Evolutionary conservation across 2,797 vertebrate genomes (phyloP).

Genomic region (Argentina silus): DNA sequence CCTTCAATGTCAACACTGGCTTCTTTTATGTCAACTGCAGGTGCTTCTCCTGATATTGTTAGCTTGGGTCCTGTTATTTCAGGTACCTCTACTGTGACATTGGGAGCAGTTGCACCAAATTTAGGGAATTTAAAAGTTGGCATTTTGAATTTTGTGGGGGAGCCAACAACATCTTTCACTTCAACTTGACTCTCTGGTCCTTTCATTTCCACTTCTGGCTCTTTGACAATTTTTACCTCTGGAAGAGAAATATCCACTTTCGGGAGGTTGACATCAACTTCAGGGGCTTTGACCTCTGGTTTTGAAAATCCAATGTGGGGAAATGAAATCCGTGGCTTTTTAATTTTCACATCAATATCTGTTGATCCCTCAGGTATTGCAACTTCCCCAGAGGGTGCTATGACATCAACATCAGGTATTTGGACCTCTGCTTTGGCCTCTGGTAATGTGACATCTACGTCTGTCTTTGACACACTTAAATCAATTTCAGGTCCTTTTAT

Average conservation of each 20-base stretch:
- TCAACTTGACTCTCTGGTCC: constrained; percentile 3
- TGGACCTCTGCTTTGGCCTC: constrained; percentile 23
- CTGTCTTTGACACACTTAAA: constrained; percentile 20
- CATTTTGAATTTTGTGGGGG: no score
- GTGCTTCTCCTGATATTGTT: constrained; percentile 1
- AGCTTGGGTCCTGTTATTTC: background rate
- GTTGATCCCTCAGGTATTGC: constrained; percentile 14
- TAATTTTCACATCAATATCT: constrained; percentile 20
- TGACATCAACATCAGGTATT: constrained; percentile 26
- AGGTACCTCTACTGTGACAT: no score
- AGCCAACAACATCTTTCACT: constrained; percentile 16
- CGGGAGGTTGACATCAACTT: constrained; percentile 13
- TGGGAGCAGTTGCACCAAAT: no score
- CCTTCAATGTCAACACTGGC: background rate
- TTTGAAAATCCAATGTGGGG: constrained; percentile 24
- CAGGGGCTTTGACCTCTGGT: background rate
- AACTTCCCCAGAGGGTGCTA: constrained; percentile 13
- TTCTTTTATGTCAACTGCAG: background rate
- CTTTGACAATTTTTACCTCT: constrained; percentile 27
- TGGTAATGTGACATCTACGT: constrained; percentile 31
- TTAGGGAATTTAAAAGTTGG: no score
- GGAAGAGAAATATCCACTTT: constrained; percentile 33
- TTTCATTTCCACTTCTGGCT: constrained; percentile 6
- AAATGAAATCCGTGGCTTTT: constrained; percentile 24
- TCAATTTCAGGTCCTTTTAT: constrained; percentile 31